phyloP scores from a whole-genome alignment of 1,140 invertebrate species.

The Heliconius himera region DNA sequence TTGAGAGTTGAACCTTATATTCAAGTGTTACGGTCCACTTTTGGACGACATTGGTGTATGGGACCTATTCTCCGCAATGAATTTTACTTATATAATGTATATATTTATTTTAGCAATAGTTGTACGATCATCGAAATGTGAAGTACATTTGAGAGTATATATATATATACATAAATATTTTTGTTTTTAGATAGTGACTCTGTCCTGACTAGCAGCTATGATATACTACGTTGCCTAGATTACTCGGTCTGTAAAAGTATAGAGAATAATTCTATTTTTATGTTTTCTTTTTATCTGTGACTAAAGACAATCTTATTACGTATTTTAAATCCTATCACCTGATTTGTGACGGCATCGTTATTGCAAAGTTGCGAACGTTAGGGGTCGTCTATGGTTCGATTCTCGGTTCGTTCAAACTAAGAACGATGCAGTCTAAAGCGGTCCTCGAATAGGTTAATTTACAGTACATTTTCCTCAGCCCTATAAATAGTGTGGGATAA shows the following conservation, averaged over 20 bases:
- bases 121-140: slow-evolving; percentile 41
- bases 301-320: slow-evolving; percentile 34
- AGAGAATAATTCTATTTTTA: slow-evolving; percentile 39
- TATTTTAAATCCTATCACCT: slow-evolving; percentile 24
- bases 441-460: slow-evolving; percentile 58
- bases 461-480: slow-evolving; percentile 62
- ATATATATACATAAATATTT: slow-evolving; percentile 27
- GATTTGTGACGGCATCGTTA: slow-evolving; percentile 26
- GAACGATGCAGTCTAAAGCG: slow-evolving; percentile 45
- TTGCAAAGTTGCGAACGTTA: not conserved
- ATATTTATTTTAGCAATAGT: slow-evolving; percentile 42
- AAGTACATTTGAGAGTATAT: slow-evolving; percentile 26
- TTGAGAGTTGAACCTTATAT: not conserved
- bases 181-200: slow-evolving; percentile 41
- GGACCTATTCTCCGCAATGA: slow-evolving; percentile 12
- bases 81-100: slow-evolving; percentile 28
- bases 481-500: slow-evolving; percentile 62
- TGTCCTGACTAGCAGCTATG: slow-evolving; percentile 39
- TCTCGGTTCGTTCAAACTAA: too few relatives aligned
- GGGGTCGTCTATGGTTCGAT: too few relatives aligned
- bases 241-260: slow-evolving; percentile 36
- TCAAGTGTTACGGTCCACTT: not conserved
- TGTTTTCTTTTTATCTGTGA: slow-evolving; percentile 32
- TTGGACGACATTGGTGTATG: slow-evolving; percentile 8
- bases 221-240: slow-evolving; percentile 39